A percentile compares a stretch with the other conserved stretches of the same genome.
Conservation (phyloP, 1,140 invertebrate genomes). For the Gonioctena quinquepunctata region DNA sequence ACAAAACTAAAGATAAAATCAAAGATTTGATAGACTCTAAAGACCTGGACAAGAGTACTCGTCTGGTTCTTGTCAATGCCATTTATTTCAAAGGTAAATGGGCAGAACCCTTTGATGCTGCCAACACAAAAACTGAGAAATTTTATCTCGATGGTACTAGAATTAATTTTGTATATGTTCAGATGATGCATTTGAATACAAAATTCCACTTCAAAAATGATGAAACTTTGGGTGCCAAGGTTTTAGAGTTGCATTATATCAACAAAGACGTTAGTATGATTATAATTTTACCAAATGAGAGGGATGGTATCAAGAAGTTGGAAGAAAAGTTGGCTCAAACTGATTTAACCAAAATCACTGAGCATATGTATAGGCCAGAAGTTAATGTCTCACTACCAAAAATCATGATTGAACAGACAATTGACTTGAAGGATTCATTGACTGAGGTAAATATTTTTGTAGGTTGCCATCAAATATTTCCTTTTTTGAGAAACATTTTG, state of each 20-base stretch:
- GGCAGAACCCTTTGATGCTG: conserved; percentile 60
- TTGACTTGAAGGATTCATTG: conserved; percentile 63
- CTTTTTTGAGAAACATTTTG: too few relatives aligned
- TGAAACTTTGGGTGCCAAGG: conserved; percentile 58
- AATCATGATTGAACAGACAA: conserved; percentile 70
- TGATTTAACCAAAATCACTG: conserved; percentile 40
- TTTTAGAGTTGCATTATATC: conserved; percentile 64
- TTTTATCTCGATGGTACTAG: conserved; percentile 46
- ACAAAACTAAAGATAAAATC: conserved; percentile 75
- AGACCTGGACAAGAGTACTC: conserved; percentile 61
- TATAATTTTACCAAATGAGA: conserved; percentile 67
- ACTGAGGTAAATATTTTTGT: conserved; percentile 62
- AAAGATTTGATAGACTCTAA: conserved; percentile 65
- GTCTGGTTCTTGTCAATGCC: conserved; percentile 77
- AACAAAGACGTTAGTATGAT: conserved; percentile 65
- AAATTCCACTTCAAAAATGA: conserved; percentile 61
- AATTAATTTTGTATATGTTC: conserved; percentile 57
- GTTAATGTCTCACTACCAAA: conserved; percentile 62
- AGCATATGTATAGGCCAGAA: conserved; percentile 31
- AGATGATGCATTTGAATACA: conserved; percentile 67
- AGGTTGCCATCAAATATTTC: too few relatives aligned
- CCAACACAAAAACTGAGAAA: conserved; percentile 59
- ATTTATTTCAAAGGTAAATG: conserved; percentile 80
- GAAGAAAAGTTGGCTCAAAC: conserved; percentile 43
- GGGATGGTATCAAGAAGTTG: conserved; percentile 58